phyloP scores from a whole-genome alignment of 2,888 invertebrate genomes.

The Coleophora deauratella region DNA sequence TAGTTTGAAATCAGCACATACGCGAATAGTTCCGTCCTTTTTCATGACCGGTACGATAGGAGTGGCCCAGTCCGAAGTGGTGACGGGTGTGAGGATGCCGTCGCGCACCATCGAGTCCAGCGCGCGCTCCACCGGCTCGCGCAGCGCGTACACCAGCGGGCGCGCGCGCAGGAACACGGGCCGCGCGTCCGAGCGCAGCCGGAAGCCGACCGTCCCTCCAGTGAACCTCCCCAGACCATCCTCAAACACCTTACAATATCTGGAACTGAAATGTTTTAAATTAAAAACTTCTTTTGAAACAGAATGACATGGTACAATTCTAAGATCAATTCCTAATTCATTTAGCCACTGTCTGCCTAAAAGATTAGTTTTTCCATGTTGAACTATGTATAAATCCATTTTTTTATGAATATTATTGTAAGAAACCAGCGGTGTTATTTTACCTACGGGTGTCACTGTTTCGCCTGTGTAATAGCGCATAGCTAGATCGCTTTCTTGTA shows the following conservation, averaged over 20 bases:
- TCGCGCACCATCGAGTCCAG: conserved; percentile 13
- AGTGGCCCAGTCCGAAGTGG: conserved; percentile 8
- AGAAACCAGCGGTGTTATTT: background rate
- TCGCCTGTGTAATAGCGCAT: background rate
- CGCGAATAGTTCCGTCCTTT: conserved; percentile 12
- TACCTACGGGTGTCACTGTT: background rate
- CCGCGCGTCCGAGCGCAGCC: conserved; percentile 7
- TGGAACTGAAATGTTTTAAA: conserved; percentile 12
- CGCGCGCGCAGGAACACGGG: too few species aligned
- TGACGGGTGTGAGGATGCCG: background rate
- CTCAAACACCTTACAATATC: conserved; percentile 20
- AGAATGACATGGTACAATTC: background rate
- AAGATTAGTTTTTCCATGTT: too few species aligned
- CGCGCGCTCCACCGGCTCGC: conserved; percentile 12
- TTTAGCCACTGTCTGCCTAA: background rate
- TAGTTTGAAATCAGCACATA: conserved; percentile 14
- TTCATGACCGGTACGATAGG: too few species aligned
- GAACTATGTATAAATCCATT: background rate
- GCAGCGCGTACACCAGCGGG: too few species aligned
- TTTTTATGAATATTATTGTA: background rate
- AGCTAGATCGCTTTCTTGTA: background rate
- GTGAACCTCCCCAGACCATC: conserved; percentile 22
- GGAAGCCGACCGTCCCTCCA: conserved; percentile 15
- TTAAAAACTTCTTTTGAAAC: background rate
- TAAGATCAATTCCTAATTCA: too few species aligned